Evolutionary conservation across 2,113 vertebrate species (phyloP), one percentile per base, ranked within the genome.

Genomic region (Calidris pygmaea): DNA sequence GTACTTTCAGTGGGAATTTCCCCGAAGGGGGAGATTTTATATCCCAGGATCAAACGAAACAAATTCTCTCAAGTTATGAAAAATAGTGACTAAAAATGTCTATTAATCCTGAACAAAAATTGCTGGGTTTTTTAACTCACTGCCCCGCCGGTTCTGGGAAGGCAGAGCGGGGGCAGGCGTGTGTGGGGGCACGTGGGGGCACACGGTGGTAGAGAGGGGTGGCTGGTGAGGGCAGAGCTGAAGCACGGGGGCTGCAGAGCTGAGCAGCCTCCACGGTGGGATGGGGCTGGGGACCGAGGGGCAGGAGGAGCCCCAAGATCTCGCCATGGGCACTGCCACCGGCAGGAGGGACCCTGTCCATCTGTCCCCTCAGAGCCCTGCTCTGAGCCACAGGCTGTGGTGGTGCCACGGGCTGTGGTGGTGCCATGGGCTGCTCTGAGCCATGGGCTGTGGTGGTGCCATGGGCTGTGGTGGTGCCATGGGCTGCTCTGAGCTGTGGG

Each of bases 151-250:
- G 62, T 71, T 73, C 75, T 53, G 88, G 56, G 13, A 47, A 62
- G 72, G 74, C 48, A 65, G 66, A 74, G 56, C 30, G 19, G 30
- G 11, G 55, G 34, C 10, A 66, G 37, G n/a, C 1, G 0, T 30
- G 16, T 19, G 53, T 7, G 56, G 23, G n/a, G 60, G 2, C 53
- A 16, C 0, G 0, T 50, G 43, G 2, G 12, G 43, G 17, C 35
- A 27, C 3, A 3, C 22, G 77, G 45, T 5, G 43, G 59, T 55
- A 66, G 47, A 48, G 56, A 4, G 41, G 48, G 43, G 48, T 10
- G 6, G 4, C 10, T 0, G 0, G 17, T 0, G 0, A 0, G 6
- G 66, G 41, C 87, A 89, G 87, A 56, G 58, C 60, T 22, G 85
- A 3, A 29, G n/a, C 7, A 0, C 2, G 2, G 67, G 37, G 58